A percentile compares a stretch with the other conserved stretches of the same genome.
Conservation (phyloP, 2,888 invertebrate genomes). For the Philhelius pedissequus region DNA sequence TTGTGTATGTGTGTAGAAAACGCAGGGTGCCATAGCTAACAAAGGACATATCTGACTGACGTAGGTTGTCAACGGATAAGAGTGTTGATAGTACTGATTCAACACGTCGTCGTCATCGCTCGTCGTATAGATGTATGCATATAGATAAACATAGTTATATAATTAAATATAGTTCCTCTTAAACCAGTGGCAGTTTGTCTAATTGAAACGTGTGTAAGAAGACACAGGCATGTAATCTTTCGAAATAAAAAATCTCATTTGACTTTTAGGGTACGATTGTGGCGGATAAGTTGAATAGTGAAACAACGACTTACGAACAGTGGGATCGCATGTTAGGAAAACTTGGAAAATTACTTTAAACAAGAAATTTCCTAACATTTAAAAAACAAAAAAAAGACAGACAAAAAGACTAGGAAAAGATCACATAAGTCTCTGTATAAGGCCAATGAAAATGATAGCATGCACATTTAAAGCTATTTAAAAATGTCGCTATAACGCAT, state of each 20-base stretch:
- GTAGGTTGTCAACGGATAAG: neutral
- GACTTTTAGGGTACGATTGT: neutral
- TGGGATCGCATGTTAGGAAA: neutral
- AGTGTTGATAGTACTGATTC: neutral
- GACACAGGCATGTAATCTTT: neutral
- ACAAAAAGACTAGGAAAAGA: neutral
- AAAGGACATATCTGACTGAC: neutral
- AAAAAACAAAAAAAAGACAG: neutral
- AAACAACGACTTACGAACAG: neutral
- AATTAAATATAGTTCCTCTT: neutral
- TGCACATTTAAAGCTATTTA: too few species aligned
- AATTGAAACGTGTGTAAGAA: slow-evolving; percentile 1
- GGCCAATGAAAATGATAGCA: too few species aligned
- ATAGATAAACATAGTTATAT: too few species aligned
- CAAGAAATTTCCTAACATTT: neutral
- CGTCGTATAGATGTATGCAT: neutral
- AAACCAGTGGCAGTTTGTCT: neutral
- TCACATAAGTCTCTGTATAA: too few species aligned
- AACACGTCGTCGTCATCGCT: neutral
- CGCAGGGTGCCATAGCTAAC: neutral
- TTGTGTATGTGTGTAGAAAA: neutral
- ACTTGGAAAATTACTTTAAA: neutral
- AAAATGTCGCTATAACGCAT: too few species aligned
- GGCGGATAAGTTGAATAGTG: neutral
- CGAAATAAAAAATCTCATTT: neutral